These are phyloP conservation scores for Chiroxiphia lanceolata DNA, from an alignment of 2,797 vertebrate genomes.

Conservation along the genomic window DNA sequence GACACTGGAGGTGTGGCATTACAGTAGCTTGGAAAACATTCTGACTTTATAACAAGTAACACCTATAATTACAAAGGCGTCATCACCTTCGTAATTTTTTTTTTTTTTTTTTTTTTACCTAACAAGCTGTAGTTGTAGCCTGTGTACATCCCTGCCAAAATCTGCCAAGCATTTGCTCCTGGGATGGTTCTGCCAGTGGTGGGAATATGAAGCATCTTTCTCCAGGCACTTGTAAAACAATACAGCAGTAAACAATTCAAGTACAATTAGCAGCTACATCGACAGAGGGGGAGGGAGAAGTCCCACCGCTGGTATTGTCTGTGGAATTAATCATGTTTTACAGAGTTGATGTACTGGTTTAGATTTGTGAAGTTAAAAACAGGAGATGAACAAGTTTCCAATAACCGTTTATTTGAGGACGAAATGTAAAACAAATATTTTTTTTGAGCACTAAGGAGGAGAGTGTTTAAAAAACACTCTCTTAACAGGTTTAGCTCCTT, in stretches of 20 bases:
- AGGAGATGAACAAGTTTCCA: constrained; percentile 43
- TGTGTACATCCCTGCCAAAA: constrained; percentile 66
- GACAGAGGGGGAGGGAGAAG: constrained; percentile 61
- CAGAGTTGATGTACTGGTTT: constrained; percentile 56
- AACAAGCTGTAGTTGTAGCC: constrained; percentile 69
- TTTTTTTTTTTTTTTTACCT: constrained; percentile 15
- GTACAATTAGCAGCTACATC: constrained; percentile 74
- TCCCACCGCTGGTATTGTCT: constrained; percentile 71
- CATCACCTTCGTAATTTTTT: constrained; percentile 69
- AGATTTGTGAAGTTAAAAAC: constrained; percentile 56
- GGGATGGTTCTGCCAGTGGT: constrained; percentile 55
- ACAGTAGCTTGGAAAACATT: constrained; percentile 74
- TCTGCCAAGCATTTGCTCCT: constrained; percentile 67
- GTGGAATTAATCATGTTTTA: constrained; percentile 75
- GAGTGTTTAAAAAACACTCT: not conserved
- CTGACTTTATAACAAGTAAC: constrained; percentile 73
- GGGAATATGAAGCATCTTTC: constrained; percentile 69
- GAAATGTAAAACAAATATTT: not conserved
- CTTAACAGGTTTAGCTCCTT: not conserved
- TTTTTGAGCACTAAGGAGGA: not conserved
- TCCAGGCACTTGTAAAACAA: constrained; percentile 72
- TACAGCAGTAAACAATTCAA: constrained; percentile 75
- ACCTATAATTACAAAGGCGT: constrained; percentile 80
- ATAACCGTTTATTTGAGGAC: not conserved
- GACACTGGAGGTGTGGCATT: constrained; percentile 65